Percentiles rank a stretch among this genome's conserved stretches.
phyloP scores from a whole-genome alignment of 2,113 vertebrate species.

The Nibea albiflora region DNA sequence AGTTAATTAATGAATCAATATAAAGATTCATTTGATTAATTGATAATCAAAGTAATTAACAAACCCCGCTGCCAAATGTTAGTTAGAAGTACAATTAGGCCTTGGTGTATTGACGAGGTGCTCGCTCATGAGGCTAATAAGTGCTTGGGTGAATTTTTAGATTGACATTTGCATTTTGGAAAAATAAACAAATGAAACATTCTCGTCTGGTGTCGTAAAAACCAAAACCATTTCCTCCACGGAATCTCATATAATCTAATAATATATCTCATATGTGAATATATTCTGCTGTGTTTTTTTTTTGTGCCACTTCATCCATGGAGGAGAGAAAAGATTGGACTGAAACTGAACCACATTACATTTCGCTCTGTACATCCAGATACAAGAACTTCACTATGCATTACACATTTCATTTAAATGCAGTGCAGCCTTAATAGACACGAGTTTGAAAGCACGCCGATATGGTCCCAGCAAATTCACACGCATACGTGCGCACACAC shows the following conservation, averaged over 20 bases:
- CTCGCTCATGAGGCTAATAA: background rate
- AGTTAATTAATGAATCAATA: no score
- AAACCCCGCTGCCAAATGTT: no score
- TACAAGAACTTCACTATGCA: background rate
- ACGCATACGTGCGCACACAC: slow-evolving; percentile 17
- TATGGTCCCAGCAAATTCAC: slow-evolving; percentile 33
- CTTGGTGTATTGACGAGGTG: background rate
- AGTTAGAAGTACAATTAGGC: background rate
- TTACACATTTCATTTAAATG: background rate
- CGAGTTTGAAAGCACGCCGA: slow-evolving; percentile 1
- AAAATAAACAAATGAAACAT: background rate
- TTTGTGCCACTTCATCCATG: background rate
- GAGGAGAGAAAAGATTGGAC: background rate
- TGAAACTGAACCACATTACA: background rate
- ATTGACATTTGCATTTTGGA: background rate
- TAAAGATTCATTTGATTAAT: no score
- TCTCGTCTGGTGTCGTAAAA: background rate
- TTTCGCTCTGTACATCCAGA: background rate
- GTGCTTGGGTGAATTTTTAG: background rate
- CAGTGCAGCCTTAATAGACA: background rate
- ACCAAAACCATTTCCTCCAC: background rate
- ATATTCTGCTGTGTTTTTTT: background rate
- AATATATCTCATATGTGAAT: background rate
- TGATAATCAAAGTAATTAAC: no score
- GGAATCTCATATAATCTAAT: background rate